Percentiles rank a stretch among this genome's conserved stretches.
phyloP scores from a whole-genome alignment of 1,140 invertebrate genomes.

The Odontomachus brunneus region DNA sequence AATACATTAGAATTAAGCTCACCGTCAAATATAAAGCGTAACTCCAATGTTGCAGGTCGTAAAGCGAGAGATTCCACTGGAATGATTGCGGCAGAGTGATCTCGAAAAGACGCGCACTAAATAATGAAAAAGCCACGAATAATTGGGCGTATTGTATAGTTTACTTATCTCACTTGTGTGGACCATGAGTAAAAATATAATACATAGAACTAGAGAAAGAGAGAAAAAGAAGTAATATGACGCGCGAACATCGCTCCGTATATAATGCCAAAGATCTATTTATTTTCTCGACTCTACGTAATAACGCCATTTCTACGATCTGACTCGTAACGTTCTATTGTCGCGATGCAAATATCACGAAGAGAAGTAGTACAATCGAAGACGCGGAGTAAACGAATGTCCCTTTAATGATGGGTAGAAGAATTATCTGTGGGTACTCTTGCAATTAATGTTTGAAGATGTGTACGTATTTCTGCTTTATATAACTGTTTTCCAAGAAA shows the following conservation, averaged over 20 bases:
- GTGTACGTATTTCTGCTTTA: slow-evolving; percentile 49
- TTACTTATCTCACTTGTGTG: slow-evolving; percentile 64
- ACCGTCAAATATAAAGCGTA: slow-evolving; percentile 43
- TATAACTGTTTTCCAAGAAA: slow-evolving; percentile 51
- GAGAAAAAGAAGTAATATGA: neutral
- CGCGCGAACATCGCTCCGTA: neutral
- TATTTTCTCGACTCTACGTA: slow-evolving; percentile 53
- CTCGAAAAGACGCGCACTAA: slow-evolving; percentile 14
- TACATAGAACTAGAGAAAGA: slow-evolving; percentile 31
- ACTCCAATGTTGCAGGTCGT: slow-evolving; percentile 79
- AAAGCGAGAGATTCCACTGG: slow-evolving; percentile 82
- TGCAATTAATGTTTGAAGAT: slow-evolving; percentile 32
- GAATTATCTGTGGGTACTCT: neutral
- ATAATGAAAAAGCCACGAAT: neutral
- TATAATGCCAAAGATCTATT: slow-evolving; percentile 38
- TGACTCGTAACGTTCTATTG: slow-evolving; percentile 2
- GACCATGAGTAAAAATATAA: slow-evolving; percentile 48
- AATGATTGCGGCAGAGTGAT: slow-evolving; percentile 67
- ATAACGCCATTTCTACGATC: neutral
- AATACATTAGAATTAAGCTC: slow-evolving; percentile 51
- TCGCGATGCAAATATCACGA: neutral
- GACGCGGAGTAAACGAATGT: neutral
- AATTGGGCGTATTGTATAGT: slow-evolving; percentile 47
- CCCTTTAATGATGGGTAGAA: slow-evolving; percentile 17
- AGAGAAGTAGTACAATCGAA: neutral